Evolutionary conservation across 2,888 invertebrate species (phyloP), one percentile per base, ranked within the genome.

Genomic region (Lamproptera curius): DNA sequence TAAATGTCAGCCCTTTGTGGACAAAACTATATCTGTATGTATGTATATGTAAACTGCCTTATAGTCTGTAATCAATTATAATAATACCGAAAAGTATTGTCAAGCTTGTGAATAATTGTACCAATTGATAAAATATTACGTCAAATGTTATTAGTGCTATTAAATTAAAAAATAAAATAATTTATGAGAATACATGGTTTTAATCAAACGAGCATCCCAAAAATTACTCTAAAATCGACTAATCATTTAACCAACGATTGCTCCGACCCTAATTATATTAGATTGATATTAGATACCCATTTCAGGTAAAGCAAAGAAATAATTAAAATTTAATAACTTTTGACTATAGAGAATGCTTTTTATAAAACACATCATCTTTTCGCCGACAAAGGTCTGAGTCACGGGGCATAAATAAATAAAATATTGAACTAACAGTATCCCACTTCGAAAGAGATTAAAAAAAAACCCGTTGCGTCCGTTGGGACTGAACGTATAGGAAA

Each of bases 81-180:
- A 37, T 41, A 34, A 49, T 52, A 54, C 45, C 42, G 50, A 49
- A 51, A 45, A 51, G 42, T 61, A 55, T 63, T 65, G 59, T 62
- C 60, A 51, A 61, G 60, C 69, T 53, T 63, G 57, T 65, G 62
- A 63, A 59, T 55, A 58, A 61, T 58, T 62, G 55, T 64, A 59
- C 62, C 61, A 46, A 68, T 71, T 64, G 65, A 70, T 65, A 58
- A 63, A n/a, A 57, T 52, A 56, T 52, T 65, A 54, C 67, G 70
- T 72, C 67, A 73, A 81, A 71, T 78, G 80, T 80, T 83, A 76
- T 63, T 63, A 57, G 69, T 73, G 73, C 58, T 70, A 66, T 60
- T 72, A 70, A 74, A 66, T 67, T 63, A 65, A 70, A 73, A 81
- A n/a, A 74, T 71, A 69, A 79, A 76, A 65, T 61, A 67, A 73